Conservation (phyloP, 2,888 invertebrate species). For the Atethmia centrago region DNA sequence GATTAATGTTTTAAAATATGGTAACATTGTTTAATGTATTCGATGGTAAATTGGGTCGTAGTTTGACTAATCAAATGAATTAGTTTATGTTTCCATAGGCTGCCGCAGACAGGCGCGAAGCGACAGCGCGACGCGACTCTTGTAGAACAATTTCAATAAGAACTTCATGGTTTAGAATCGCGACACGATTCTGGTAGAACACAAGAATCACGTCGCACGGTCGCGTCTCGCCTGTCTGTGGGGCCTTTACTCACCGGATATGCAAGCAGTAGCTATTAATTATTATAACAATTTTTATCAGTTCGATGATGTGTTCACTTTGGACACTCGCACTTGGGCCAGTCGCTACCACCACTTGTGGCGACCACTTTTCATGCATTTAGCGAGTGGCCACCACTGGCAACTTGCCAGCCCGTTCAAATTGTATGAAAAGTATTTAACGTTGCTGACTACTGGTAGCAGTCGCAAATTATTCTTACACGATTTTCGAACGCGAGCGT, state of each 20-base stretch:
- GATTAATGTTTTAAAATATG: background rate
- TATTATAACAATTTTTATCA: background rate
- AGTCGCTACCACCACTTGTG: background rate
- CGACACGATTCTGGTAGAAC: too few species aligned
- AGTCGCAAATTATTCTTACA: background rate
- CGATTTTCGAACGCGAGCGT: background rate
- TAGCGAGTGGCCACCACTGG: background rate
- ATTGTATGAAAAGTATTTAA: background rate
- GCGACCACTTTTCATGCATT: background rate
- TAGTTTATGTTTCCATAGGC: background rate
- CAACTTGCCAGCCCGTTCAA: background rate
- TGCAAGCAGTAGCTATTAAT: background rate
- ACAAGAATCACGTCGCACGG: background rate
- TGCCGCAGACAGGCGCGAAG: background rate
- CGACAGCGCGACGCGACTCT: background rate
- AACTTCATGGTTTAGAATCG: too few species aligned
- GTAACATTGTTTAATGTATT: background rate
- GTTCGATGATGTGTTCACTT: background rate
- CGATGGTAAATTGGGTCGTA: conserved; percentile 10
- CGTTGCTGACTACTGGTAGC: background rate
- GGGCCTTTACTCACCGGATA: background rate
- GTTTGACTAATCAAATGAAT: background rate
- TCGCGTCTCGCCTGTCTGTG: too few species aligned
- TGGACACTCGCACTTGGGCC: background rate
- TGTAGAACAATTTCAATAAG: background rate